Base-by-base conservation (phyloP, 2,888 invertebrate genomes). In the Liopterus haemorrhoidalis region DNA sequence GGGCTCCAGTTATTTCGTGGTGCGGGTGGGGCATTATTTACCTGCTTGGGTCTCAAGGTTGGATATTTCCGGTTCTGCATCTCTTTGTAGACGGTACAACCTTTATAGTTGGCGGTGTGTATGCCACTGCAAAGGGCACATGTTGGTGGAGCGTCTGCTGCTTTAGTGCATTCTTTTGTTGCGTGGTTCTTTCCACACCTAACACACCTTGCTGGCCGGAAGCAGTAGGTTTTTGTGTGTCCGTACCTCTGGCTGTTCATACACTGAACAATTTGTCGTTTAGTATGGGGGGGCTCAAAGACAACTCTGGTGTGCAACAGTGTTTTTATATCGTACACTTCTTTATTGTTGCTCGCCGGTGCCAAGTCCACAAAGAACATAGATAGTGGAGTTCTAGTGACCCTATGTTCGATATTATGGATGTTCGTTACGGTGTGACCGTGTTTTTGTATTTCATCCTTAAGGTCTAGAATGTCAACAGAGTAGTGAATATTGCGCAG, bases 191-290 rank as follows among this genome's bases (percentile, higher is more conserved):
- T 28, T 9, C 44, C 49, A 38, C 53, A 56, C 48, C 53, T 54
- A 1, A 54, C 53, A 30, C 51, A 52, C 5, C 30, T 32, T 14
- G 30, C 49, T 6, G 42, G 36, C 36, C 46, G 20, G 12, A 28
- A 46, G 31, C 54, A 54, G 40, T 55, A 57, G 9, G 41, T 43
- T 40, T 51, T 53, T 0, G 57, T 54, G 39, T 59, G 56, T 1
- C 56, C 54, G 19, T 52, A 58, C 20, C 28, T n/a, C 41, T 58
- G 57, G 32, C 57, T 57, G 6, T 50, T 33, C 6, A 15, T 46
- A 30, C 56, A 54, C 28, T 38, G 44, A 4, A 21, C 3, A 20
- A 30, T 39, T 31, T 37, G 16, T 22, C 16, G 19, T 32, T 38
- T 44, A 30, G 21, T 11, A 21, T 20, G 37, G 6, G 38, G 43